phyloP scores from a whole-genome alignment of 2,797 vertebrate genomes.

The Moxostoma hubbsi region DNA sequence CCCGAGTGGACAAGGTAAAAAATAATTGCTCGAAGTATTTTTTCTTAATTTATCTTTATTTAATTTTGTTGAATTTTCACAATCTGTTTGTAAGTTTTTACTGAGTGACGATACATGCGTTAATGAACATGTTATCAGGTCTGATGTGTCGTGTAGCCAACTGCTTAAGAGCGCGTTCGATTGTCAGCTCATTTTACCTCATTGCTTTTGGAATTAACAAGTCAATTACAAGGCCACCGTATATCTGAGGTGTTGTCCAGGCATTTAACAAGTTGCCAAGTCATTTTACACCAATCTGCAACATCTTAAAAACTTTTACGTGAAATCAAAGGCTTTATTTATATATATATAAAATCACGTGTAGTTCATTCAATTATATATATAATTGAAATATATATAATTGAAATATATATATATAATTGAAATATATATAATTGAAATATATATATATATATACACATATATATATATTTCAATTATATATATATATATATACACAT shows the following conservation, averaged over 20 bases:
- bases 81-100: too few species aligned
- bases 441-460: too few species aligned
- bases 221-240: constrained; percentile 15
- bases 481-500: too few species aligned
- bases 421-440: too few species aligned
- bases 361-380: too few species aligned
- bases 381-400: too few species aligned
- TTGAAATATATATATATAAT: too few species aligned
- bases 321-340: neutral
- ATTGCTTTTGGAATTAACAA: constrained; percentile 35
- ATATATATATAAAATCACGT: too few species aligned
- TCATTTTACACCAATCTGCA: neutral
- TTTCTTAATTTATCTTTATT: neutral
- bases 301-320: neutral
- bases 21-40: neutral
- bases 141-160: neutral
- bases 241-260: neutral
- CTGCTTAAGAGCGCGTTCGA: neutral
- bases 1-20: constrained; percentile 89
- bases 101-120: neutral
- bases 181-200: constrained; percentile 11
- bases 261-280: constrained; percentile 21
- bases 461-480: too few species aligned
- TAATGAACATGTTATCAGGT: neutral
- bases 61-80: too few species aligned